phyloP scores from a whole-genome alignment of 2,113 vertebrate genomes.

The Serranochromis macrocephalus region DNA sequence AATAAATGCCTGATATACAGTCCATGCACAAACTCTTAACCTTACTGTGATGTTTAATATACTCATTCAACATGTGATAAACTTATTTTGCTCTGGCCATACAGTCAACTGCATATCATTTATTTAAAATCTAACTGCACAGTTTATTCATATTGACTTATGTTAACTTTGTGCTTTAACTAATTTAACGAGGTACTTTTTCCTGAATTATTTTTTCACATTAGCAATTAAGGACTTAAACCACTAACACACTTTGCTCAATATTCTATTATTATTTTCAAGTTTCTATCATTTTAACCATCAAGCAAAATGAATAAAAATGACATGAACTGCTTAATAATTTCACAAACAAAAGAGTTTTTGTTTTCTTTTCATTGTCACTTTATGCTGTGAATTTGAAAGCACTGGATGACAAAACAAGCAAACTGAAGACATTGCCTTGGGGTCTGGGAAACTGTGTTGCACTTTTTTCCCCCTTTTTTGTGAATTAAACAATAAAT shows the following conservation, averaged over 20 bases:
- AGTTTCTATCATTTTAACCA: not conserved
- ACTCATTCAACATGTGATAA: not conserved
- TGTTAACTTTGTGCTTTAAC: not conserved
- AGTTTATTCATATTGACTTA: not conserved
- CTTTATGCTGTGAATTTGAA: not conserved
- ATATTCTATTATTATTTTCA: not conserved
- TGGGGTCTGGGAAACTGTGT: not conserved
- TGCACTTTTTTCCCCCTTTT: accelerated
- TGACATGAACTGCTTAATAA: not conserved
- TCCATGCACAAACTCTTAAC: not conserved
- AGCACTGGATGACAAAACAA: not conserved
- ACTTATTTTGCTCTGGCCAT: not conserved
- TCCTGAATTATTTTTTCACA: not conserved
- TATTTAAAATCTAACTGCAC: not conserved
- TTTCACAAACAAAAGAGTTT: not conserved
- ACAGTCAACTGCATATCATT: not conserved
- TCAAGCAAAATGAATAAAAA: not conserved
- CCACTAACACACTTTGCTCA: not conserved
- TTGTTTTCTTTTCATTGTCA: not conserved
- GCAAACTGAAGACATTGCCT: not conserved
- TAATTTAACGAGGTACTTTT: not conserved
- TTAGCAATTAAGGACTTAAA: not conserved
- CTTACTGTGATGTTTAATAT: not conserved
- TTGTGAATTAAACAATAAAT: not conserved
- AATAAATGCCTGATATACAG: not conserved